Evolutionary conservation across 2,113 vertebrate genomes (phyloP), one percentile per base, ranked within the genome.

Genomic region (Mustela lutreola): DNA sequence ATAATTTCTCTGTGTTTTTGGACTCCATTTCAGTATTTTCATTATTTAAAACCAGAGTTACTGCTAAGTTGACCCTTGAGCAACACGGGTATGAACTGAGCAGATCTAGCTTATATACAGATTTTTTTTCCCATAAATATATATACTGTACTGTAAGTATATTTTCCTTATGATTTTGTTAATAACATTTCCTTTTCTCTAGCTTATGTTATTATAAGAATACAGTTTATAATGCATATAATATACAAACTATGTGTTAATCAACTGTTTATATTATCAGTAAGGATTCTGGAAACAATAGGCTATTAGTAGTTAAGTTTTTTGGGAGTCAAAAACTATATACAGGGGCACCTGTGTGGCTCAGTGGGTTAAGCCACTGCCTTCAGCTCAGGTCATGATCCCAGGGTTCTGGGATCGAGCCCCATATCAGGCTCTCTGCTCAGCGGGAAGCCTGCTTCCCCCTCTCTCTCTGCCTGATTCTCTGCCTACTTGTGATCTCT

Each of bases 21-120:
- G 18, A 83, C 7, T 86, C 10, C n/a, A 78, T 65, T 87, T 95
- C 48, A 45, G 9, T 91, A 83, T 91, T 96, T 92, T 91, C 24
- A 63, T 63, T 84, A 76, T 42, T 96, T 82, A 87, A 89, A 97
- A 95, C 5, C 95, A 76, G 31, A 91, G 9, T 16, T 67, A 67
- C 33, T 67, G 31, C 63, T 65, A 67, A 78, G 39, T 18, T 78
- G 42, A 48, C 14, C 26, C 14, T 18, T 78, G 42, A 78, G 28
- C 75, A 78, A 78, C 42, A 78, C 18, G 14, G 42, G 15, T 78
- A 12, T 78, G 75, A 78, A 48, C 75, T 48, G 75, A 31, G 75
- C 42, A 76, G 42, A 14, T 18, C 75, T 4, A 1, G 50, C 42
- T 48, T 78, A 78, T 10, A 18, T 18, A 7, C 4, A 78, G 42